These are phyloP conservation scores for Typhlichthys eigenmanni DNA, from an alignment of 2,797 vertebrate species.

Conservation along the genomic window DNA sequence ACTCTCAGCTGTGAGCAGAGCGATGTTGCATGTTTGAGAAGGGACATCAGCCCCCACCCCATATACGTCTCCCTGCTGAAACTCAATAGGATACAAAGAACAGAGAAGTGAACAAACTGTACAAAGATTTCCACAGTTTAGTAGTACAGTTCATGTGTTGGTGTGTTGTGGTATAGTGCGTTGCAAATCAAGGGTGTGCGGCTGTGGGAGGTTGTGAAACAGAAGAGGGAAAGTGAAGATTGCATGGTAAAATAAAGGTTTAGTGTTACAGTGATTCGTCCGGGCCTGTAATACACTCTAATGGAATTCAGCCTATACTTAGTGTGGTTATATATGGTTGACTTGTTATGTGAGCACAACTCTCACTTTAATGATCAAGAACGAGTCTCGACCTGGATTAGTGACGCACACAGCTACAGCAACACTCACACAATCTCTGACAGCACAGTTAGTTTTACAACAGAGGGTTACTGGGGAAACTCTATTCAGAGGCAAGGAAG, in stretches of 20 bases:
- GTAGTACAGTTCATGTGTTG: constrained; percentile 2
- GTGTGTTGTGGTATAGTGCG: constrained; percentile 17
- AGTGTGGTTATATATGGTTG: constrained; percentile 13
- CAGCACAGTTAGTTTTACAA: constrained; percentile 57
- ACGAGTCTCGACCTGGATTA: constrained; percentile 17
- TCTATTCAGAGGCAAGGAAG: constrained; percentile 35
- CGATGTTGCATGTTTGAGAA: constrained; percentile 76
- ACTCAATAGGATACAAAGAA: constrained; percentile 23
- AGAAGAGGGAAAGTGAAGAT: constrained; percentile 59
- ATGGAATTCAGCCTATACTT: neutral
- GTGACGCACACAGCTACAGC: too few relatives aligned
- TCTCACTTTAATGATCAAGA: constrained; percentile 5
- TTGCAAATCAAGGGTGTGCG: constrained; percentile 18
- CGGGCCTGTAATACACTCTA: constrained; percentile 33
- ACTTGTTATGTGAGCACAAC: neutral
- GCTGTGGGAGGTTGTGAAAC: constrained; percentile 50
- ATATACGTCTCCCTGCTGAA: constrained; percentile 37
- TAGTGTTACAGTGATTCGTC: constrained; percentile 51
- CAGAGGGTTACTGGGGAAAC: constrained; percentile 52
- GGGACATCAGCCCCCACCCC: constrained; percentile 65
- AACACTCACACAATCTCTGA: constrained; percentile 44
- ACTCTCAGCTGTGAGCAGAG: constrained; percentile 80
- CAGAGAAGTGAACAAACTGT: constrained; percentile 29
- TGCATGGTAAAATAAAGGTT: constrained; percentile 60
- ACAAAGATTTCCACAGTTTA: neutral